Percentiles rank a stretch among this genome's conserved stretches.
phyloP scores from a whole-genome alignment of 2,888 invertebrate species.

The Zonitis immaculata region DNA sequence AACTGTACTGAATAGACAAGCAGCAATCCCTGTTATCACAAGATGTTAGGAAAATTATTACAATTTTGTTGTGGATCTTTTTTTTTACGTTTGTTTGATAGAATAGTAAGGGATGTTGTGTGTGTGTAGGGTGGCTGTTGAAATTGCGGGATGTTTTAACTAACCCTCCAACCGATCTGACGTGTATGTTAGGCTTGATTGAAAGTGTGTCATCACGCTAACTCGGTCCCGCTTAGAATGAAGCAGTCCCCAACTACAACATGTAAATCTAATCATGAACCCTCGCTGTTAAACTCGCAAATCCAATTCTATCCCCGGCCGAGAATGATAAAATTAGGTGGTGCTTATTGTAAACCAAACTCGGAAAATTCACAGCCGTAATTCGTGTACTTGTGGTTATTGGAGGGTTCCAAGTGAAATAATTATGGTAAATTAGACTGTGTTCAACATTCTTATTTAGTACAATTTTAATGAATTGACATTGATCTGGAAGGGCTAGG shows the following conservation, averaged over 20 bases:
- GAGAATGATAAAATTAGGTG: conserved; percentile 52
- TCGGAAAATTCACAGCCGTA: conserved; percentile 51
- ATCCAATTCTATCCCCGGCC: conserved; percentile 50
- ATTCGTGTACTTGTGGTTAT: conserved; percentile 47
- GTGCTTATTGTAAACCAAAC: conserved; percentile 55
- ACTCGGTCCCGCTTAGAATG: conserved; percentile 32
- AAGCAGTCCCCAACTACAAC: conserved; percentile 40
- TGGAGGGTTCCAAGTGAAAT: conserved; percentile 44
- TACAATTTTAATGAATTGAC: conserved; percentile 47
- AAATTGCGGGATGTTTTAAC: conserved; percentile 13
- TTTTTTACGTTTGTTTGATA: background rate
- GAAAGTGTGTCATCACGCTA: conserved; percentile 45
- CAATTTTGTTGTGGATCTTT: background rate
- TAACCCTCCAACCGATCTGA: conserved; percentile 25
- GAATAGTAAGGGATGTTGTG: background rate
- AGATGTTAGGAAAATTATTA: background rate
- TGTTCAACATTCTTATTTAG: conserved; percentile 45
- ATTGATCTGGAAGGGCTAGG: conserved; percentile 42
- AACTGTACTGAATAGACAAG: conserved; percentile 1
- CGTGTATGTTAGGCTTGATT: conserved; percentile 42
- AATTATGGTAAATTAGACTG: conserved; percentile 48
- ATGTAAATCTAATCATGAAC: conserved; percentile 50
- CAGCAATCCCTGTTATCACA: background rate
- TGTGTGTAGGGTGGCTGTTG: background rate
- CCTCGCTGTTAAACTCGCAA: conserved; percentile 49